phyloP scores from a whole-genome alignment of 2,113 vertebrate species.

The Rhinolophus ferrumequinum region DNA sequence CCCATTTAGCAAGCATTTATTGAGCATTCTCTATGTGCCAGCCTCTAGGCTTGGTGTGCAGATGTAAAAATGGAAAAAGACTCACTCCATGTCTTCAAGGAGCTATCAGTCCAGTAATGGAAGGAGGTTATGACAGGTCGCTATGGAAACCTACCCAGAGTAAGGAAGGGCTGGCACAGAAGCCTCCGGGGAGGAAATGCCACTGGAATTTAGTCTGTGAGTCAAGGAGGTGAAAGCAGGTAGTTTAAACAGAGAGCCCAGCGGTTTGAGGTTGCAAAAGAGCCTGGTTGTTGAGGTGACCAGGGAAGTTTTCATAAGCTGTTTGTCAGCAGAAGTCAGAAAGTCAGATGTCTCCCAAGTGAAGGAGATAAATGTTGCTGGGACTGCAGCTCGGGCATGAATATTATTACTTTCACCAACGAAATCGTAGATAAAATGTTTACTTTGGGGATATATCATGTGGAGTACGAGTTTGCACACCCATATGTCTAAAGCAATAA shows the following conservation, averaged over 20 bases:
- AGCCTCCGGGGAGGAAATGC: background rate
- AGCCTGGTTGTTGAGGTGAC: background rate
- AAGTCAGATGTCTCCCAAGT: background rate
- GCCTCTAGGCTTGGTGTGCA: background rate
- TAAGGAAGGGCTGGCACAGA: background rate
- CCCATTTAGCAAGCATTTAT: background rate
- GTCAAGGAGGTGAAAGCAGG: background rate
- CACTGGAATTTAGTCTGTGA: background rate
- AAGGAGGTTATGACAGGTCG: background rate
- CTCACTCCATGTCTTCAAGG: background rate
- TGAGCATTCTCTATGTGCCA: background rate
- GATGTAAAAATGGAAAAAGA: background rate
- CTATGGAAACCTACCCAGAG: accelerated
- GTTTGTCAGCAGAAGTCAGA: background rate
- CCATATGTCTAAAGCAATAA: background rate
- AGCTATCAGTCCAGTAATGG: background rate
- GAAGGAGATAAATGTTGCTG: background rate
- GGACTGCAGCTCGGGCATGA: background rate
- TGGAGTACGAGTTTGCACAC: background rate
- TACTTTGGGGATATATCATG: accelerated
- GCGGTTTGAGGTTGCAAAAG: background rate
- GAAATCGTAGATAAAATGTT: background rate
- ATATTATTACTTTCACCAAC: background rate
- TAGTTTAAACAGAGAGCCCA: background rate
- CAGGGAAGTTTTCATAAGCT: background rate